These are phyloP conservation scores for Rhadina sibilatrix DNA, from an alignment of 2,113 vertebrate genomes.

Conservation along the genomic window DNA sequence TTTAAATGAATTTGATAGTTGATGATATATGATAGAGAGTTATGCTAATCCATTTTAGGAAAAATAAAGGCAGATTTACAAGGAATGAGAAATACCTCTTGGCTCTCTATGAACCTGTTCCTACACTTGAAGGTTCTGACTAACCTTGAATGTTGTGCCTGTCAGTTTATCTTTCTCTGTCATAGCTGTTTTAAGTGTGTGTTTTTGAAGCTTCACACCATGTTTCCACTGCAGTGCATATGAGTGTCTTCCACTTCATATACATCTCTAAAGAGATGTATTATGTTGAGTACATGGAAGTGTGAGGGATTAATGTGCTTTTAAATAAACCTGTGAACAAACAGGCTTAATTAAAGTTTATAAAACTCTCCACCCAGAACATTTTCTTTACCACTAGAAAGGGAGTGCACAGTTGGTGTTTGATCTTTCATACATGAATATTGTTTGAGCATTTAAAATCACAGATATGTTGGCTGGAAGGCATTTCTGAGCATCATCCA, in stretches of 20 bases:
- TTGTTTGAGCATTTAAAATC: not conserved
- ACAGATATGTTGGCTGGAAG: not conserved
- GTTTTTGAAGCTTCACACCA: not conserved
- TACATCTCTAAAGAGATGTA: not conserved
- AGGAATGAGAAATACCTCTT: not conserved
- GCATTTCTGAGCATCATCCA: not conserved
- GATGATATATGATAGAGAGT: not conserved
- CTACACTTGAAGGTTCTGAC: not conserved
- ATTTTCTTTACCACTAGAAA: not conserved
- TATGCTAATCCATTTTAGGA: not conserved
- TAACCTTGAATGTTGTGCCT: not conserved
- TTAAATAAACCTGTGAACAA: not conserved
- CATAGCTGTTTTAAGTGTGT: not conserved
- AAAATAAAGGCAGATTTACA: not conserved
- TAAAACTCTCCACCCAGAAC: not conserved
- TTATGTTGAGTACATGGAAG: not conserved
- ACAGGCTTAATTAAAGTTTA: not conserved
- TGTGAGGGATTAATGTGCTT: not conserved
- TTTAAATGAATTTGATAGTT: not conserved
- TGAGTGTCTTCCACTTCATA: not conserved
- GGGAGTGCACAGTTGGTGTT: not conserved
- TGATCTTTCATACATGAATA: not conserved
- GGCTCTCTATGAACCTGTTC: not conserved
- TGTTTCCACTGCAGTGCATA: not conserved
- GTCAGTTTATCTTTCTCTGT: not conserved